phyloP scores from a whole-genome alignment of 2,888 invertebrate genomes.

The Oscheius myriophilus region DNA sequence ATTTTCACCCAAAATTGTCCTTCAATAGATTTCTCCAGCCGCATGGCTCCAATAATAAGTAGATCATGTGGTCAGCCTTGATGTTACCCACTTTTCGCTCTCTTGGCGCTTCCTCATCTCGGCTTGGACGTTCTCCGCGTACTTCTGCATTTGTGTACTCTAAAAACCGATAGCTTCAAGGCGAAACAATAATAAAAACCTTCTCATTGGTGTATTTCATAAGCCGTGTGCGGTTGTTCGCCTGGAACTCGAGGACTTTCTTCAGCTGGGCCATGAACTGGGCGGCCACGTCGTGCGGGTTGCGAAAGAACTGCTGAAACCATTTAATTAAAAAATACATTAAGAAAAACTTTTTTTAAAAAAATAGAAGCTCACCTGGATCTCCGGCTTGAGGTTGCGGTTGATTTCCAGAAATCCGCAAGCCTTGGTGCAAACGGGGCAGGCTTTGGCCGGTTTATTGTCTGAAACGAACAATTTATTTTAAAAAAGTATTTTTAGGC shows the following conservation, averaged over 20 bases:
- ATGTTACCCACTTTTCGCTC: not conserved
- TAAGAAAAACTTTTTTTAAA: not conserved
- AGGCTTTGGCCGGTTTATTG: not conserved
- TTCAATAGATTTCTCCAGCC: too few species aligned
- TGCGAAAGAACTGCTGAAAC: slow-evolving; percentile 13
- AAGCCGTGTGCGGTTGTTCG: not conserved
- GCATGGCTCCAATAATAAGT: too few species aligned
- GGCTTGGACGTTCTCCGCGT: not conserved
- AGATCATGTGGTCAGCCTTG: too few species aligned
- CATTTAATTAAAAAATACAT: not conserved
- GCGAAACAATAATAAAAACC: not conserved
- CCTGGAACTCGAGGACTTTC: slow-evolving; percentile 22
- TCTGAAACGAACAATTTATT: too few species aligned
- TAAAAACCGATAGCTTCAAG: not conserved
- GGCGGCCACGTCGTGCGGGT: slow-evolving; percentile 18
- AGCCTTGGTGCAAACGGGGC: not conserved
- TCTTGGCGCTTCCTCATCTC: slow-evolving; percentile 18
- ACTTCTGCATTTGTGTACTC: slow-evolving; percentile 9
- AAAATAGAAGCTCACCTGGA: not conserved
- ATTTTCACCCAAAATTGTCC: too few species aligned
- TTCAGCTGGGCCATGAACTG: slow-evolving; percentile 23
- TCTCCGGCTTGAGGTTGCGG: slow-evolving; percentile 9
- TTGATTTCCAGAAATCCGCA: not conserved
- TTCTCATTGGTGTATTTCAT: slow-evolving; percentile 7
- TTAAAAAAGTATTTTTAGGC: too few species aligned